A percentile compares a stretch with the other conserved stretches of the same genome.
Conservation (phyloP, 2,797 vertebrate genomes). For the Tachyglossus aculeatus region DNA sequence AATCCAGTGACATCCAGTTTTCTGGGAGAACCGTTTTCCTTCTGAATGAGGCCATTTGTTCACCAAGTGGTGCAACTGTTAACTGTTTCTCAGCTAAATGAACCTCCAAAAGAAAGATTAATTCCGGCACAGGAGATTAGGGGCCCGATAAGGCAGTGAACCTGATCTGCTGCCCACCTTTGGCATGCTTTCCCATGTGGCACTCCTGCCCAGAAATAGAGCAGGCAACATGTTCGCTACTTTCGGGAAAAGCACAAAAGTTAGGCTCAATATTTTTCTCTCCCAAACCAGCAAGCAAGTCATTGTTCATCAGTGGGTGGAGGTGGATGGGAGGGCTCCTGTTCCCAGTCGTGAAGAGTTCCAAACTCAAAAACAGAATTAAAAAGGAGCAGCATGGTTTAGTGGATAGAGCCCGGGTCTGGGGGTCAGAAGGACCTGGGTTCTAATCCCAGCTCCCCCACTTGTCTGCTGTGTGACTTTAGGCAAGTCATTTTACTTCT, state of each 20-base stretch:
- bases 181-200: conserved; percentile 4
- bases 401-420: no score
- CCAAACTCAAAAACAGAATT: neutral
- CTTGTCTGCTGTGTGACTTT: no score
- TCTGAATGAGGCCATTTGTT: conserved; percentile 78
- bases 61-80: conserved; percentile 61
- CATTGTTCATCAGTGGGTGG: neutral
- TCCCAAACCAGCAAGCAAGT: neutral
- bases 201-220: conserved; percentile 17
- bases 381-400: no score
- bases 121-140: conserved; percentile 18
- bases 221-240: neutral
- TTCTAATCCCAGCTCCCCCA: no score
- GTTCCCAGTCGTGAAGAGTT: neutral
- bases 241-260: conserved; percentile 15
- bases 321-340: no score
- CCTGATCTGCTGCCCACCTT: conserved; percentile 14
- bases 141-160: conserved; percentile 25
- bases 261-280: neutral
- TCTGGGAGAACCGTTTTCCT: conserved; percentile 70
- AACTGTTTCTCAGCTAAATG: conserved; percentile 60
- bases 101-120: conserved; percentile 36
- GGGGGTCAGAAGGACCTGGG: no score
- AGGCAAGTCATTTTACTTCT: no score
- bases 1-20: conserved; percentile 86